Evolutionary conservation across 2,113 vertebrate genomes (phyloP).

Genomic region (Puma concolor): DNA sequence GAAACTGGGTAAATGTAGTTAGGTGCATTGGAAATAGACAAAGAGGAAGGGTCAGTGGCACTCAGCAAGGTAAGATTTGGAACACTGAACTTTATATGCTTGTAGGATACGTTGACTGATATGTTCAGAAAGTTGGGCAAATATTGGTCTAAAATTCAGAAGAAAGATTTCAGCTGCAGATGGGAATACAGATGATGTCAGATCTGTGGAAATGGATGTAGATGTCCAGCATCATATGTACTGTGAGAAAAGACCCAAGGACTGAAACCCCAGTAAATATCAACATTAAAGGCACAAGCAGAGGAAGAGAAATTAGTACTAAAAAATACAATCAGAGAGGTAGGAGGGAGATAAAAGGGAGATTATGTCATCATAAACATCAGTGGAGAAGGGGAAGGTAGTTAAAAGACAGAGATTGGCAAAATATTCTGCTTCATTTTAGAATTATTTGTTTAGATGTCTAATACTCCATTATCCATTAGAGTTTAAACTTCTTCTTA

Average conservation of each 20-base stretch:
- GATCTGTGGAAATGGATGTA: neutral
- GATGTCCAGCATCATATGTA: neutral
- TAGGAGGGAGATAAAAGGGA: neutral
- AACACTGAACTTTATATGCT: neutral
- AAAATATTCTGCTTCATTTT: neutral
- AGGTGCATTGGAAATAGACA: neutral
- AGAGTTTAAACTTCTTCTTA: neutral
- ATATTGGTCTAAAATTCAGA: neutral
- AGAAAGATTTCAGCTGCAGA: neutral
- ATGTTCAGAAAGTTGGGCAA: neutral
- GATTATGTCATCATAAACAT: neutral
- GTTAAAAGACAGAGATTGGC: neutral
- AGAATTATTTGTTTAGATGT: constrained; percentile 15
- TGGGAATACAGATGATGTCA: neutral
- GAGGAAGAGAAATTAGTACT: neutral
- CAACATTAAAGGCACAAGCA: neutral
- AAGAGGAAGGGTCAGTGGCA: neutral
- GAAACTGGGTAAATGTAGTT: neutral
- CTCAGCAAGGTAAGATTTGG: neutral
- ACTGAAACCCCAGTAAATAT: neutral
- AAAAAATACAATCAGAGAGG: neutral
- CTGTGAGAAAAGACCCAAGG: neutral
- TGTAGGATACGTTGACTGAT: neutral
- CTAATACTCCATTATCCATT: neutral
- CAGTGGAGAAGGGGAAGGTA: neutral